phyloP scores from a whole-genome alignment of 2,888 invertebrate species.

The Rhagophthalmus giganteus region DNA sequence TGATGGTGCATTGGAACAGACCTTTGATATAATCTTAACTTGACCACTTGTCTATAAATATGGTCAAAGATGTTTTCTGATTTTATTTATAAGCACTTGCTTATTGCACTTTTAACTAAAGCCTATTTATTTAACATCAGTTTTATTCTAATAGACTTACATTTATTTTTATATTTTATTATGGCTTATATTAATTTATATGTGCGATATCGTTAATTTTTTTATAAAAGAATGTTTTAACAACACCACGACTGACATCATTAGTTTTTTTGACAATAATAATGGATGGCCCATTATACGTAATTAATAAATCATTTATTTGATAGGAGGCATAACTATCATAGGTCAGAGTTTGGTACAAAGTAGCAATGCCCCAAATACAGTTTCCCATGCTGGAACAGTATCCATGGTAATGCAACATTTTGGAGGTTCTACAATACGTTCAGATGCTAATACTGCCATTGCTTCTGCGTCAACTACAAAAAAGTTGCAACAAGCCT shows the following conservation, averaged over 20 bases:
- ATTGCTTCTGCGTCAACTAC: slow-evolving; percentile 46
- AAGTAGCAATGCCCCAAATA: slow-evolving; percentile 71
- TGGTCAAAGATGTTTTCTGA: too few relatives aligned
- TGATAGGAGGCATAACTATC: slow-evolving; percentile 66
- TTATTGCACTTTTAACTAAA: too few relatives aligned
- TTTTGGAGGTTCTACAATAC: slow-evolving; percentile 57
- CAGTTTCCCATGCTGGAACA: slow-evolving; percentile 60
- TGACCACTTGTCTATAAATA: too few relatives aligned
- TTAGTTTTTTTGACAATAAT: neutral
- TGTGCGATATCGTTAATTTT: too few relatives aligned
- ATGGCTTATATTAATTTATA: too few relatives aligned
- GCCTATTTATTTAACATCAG: too few relatives aligned
- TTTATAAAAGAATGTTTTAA: too few relatives aligned
- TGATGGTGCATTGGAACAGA: too few relatives aligned
- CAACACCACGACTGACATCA: neutral
- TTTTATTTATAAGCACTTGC: too few relatives aligned
- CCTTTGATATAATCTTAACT: too few relatives aligned
- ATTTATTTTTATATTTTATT: too few relatives aligned
- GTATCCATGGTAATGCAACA: slow-evolving; percentile 65
- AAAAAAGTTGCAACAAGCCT: slow-evolving; percentile 53
- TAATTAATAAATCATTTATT: neutral
- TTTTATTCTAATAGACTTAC: too few relatives aligned
- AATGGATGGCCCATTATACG: neutral
- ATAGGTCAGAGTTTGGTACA: slow-evolving; percentile 78
- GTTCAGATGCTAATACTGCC: slow-evolving; percentile 51